Base-by-base conservation (phyloP, 2,113 vertebrate genomes). In the Dipodomys ordii region DNA sequence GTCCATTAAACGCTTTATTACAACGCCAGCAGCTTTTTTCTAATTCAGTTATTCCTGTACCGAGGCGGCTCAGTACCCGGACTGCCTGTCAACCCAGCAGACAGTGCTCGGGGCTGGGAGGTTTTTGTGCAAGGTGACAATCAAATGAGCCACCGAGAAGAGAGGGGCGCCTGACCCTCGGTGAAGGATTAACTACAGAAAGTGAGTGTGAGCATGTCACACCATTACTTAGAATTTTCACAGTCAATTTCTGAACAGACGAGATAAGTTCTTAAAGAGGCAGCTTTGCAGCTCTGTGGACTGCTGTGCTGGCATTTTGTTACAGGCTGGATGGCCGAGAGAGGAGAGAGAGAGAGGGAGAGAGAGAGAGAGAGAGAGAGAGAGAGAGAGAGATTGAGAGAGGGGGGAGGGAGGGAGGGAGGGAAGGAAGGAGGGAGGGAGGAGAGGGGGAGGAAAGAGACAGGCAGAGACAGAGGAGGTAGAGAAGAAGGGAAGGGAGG, bases 1-100 rank as follows among this genome's bases (percentile, higher is more conserved):
- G 99, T 99, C 99, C 99, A 99, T 99, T 99, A 99, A 99, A 99
- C 98, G 98, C 99, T 99, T 99, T 99, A 99, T 99, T 99, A 99
- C 99, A 99, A 98, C 97, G 99, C 99, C 99, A 98, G 99, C 99
- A 99, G 99, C 99, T 98, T 98, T 98, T 97, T 98, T 99, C 99
- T 99, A 99, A 99, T 99, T 99, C 99, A 98, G 99, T 99, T 99
- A 99, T 99, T 99, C 98, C 98, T 98, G 98, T 98, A 97, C 98
- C 53, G 3, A 57, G 97, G 98, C 98, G 98, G 53, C 97, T 98
- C 98, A 98, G 98, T 98, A 98, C 98, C 98, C 98, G 98, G 98
- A 98, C 99, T 99, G 99, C 98, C 98, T 99, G 99, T 99, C 99
- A 99, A 98, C 98, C 98, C 98, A 98, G 98, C 98, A 99, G 99